Evolutionary conservation across 1,140 invertebrate species (phyloP).

Genomic region (Anastrepha obliqua): DNA sequence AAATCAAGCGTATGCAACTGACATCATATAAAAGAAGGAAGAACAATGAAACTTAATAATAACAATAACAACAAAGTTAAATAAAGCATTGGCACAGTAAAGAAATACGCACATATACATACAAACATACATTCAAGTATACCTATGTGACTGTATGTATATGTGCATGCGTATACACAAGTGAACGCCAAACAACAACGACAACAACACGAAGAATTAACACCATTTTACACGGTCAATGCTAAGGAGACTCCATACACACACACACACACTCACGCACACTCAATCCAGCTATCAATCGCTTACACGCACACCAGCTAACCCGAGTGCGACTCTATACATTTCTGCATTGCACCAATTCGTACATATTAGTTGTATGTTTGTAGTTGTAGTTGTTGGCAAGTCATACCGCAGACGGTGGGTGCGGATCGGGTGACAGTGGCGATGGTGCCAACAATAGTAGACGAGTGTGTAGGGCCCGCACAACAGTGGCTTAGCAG

Average conservation of each 20-base stretch:
- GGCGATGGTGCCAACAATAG: neutral
- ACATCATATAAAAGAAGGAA: conserved; percentile 12
- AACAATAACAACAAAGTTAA: neutral
- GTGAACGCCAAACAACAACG: neutral
- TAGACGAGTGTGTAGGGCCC: neutral
- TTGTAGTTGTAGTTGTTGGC: neutral
- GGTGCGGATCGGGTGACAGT: neutral
- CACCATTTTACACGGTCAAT: conserved; percentile 36
- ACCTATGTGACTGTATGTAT: neutral
- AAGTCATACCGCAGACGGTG: neutral
- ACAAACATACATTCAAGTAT: neutral
- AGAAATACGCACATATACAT: neutral
- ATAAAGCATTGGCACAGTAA: neutral
- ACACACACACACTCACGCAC: neutral
- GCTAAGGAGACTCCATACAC: conserved; percentile 18
- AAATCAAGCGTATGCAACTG: neutral
- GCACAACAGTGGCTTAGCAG: neutral
- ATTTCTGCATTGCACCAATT: conserved; percentile 9
- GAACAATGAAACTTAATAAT: neutral
- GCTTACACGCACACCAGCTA: neutral
- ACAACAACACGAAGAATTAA: neutral
- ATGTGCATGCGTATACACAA: neutral
- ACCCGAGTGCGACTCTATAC: neutral
- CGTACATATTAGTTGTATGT: neutral
- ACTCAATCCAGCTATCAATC: neutral